Evolutionary conservation across 2,888 invertebrate genomes (phyloP), one percentile per base, ranked within the genome.

Genomic region (Ichneumoninae sp.): DNA sequence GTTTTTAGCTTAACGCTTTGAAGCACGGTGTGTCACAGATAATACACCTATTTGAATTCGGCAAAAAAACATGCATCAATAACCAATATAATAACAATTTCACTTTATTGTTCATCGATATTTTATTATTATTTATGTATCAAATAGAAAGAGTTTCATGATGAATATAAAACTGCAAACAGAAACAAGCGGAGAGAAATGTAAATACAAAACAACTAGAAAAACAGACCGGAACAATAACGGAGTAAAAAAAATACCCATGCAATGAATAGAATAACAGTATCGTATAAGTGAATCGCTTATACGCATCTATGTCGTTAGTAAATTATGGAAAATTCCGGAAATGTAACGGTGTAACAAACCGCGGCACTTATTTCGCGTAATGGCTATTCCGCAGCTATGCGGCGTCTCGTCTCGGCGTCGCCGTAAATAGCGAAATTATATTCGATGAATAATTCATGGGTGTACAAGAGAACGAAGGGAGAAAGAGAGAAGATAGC

Each of bases 361-460:
- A 60, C 33, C 75, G 54, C 40, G 52, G 66, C 82, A 82, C 65
- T 65, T 65, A 71, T 71, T 77, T 44, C 71, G 54, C 65, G 52
- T 65, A 66, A 63, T 52, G 44, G 44, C 26, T 60, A 52, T 70
- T 47, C 16, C 10, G 30, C 26, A 47, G 47, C 30, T 52, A 40
- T 36, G 22, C 50, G 69, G 71, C 65, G 71, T 70, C 52, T 77
- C 76, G 76, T 44, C 44, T 76, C 70, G 70, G 40, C 57, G 76
- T 70, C 52, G 63, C 76, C 75, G 76, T 82, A 82, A 82, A 82
- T 82, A 77, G 82, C 65, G 47, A 82, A 82, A 82, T 82, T 82
- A 82, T 82, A 82, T 82, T 77, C 77, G 66, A 82, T 82, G 77
- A 82, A 82, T 82, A 66, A 82, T 82, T 77, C 82, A 82, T 82